Base-by-base conservation (phyloP, 2,797 vertebrate species). In the Sylvia borin region DNA sequence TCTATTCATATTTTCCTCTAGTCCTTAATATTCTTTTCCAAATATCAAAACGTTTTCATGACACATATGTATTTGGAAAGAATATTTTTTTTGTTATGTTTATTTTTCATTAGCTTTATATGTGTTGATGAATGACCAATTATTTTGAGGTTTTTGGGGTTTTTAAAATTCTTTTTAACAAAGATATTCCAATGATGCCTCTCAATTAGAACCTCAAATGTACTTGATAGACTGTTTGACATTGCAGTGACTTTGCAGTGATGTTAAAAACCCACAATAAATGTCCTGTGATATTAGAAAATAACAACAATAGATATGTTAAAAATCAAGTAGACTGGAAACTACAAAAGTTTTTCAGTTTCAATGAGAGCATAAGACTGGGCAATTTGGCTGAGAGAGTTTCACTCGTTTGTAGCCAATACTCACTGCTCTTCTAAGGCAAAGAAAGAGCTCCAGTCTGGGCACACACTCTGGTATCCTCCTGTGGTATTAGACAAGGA, bases 71-170 rank as follows among this genome's bases (percentile, higher is more conserved):
- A 43, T 34, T 20, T 47, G 22, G 55, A 82, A 62, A 10, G 4
- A 64, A 16, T 36, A 32, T 11, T 16, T 13, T 47, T 26, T 70
- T 38, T 25, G 3, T n/a, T 77, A 74, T 71, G 89, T 77, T 66
- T 8, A 43, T 64, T 45, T 91, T 77, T 66, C 9, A 43, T 64
- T 45, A 73, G 2, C 11, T 67, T 2, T 26, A 9, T n/a, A 29
- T 16, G 2, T 72, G 16, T 2, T 75, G 50, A 40, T 61, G 8
- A 60, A 70, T 80, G 25, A 68, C 6, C 10, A 26, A 60, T 7
- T 21, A 31, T 16, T 65, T 57, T 19, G 11, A 3, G 5, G 1
- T 27, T 34, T 21, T 34, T 18, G 10, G 6, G 2, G 0, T 1
- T 11, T 38, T 32, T 31, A 7, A 7, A 2, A 16, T 57, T 89